Base-by-base conservation (phyloP, 2,888 invertebrate genomes). In the Spisula subtruncata region DNA sequence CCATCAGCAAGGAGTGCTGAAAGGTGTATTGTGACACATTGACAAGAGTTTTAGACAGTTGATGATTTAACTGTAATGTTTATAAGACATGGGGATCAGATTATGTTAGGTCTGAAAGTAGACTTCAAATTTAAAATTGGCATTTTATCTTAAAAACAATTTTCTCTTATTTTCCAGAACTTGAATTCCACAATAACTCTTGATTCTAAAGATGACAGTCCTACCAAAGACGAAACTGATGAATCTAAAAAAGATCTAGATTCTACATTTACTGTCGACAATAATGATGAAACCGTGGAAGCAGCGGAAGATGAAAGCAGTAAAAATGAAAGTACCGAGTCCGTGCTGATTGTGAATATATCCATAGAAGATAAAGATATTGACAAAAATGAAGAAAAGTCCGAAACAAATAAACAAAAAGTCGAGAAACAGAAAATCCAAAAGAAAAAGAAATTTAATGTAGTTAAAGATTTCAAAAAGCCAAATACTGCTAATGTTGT, bases 401-500 rank as follows among this genome's bases (percentile, higher is more conserved):
- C 86, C 66, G 90, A 90, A 35, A 85, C 29, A 60, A 87, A 85
- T n/a, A 92, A 93, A 82, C 93, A 93, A 51, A 92, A 92, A 66
- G 60, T 81, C 18, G 93, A 93, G 46, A 95, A 94, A 88, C 81
- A 86, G 48, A 92, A 91, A 89, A 81, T 89, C 29, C 90, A 87
- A 16, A 92, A 92, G 80, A 88, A 90, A 56, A 92, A 91, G 86
- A 91, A 89, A 79, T 91, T 91, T 71, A 90, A 91, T 89, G 91
- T 90, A 0, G 90, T 89, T 18, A 90, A 93, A 56, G 95, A 95
- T 60, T 94, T 94, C 82, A 95, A 95, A 89, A 95, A 95, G 89
- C 95, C 95, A 14, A 95, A 95, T 80, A 92, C 93, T 16, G 92
- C 93, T 16, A 94, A 94, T 80, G 95, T 95, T 14, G 92, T 93